Base-by-base conservation (phyloP, 2,113 vertebrate genomes). In the Pygoscelis antarcticus region DNA sequence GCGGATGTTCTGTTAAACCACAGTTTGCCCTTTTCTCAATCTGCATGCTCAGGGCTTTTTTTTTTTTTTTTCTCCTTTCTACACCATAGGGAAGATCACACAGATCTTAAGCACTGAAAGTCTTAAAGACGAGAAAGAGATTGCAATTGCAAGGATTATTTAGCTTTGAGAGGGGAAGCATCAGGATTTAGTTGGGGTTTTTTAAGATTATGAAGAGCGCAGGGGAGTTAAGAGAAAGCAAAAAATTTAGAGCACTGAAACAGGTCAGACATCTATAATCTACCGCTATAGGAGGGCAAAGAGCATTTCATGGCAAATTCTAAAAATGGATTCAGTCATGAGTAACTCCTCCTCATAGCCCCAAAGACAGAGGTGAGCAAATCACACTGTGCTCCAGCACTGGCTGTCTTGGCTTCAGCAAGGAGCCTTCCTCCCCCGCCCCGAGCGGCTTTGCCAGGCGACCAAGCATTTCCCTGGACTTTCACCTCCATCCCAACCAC, bases 181-280 rank as follows among this genome's bases (percentile, higher is more conserved):
- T 55, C n/a, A 40, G 75, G 97, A 52, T 88, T 97, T 94, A 83
- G 42, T 62, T 34, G 55, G 81, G 71, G 71, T 51, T 91, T 91
- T 78, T 93, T 83, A 90, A 96, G 93, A 93, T 95, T 78, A 96
- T 20, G n/a, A 60, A 74, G 62, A 85, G 51, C 94, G 47, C 82
- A 74, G 16, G 26, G 58, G 82, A 95, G 64, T 91, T 86, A 82
- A 95, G 42, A 89, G 89, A 95, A 92, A 79, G 72, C 30, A 79
- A 83, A 64, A 89, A 38, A 58, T 20, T 29, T 7, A 20, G 64
- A 88, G 84, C 68, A 6, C 13, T 17, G 11, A 60, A 89, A 47
- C 49, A 85, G 82, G 78, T 89, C 93, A 77, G 78, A 92, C 66
- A 52, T 83, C 82, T 46, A 25, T 70, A 77, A 88, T 54, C 82